Evolutionary conservation across 2,113 vertebrate genomes (phyloP).

Genomic region (Melanostigma gelatinosum): DNA sequence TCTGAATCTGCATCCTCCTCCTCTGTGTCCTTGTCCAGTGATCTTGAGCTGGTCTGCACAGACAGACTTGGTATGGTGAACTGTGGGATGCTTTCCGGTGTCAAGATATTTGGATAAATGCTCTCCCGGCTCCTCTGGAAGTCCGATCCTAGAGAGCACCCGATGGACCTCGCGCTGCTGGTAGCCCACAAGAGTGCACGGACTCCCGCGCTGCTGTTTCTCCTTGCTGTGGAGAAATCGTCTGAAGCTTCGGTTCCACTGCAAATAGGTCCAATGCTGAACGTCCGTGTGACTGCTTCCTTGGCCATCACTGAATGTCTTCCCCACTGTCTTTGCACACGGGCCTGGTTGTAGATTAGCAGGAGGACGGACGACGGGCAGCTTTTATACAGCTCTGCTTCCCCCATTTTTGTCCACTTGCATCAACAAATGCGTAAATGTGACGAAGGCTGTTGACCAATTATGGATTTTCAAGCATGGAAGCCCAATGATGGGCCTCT

Average conservation of each 20-base stretch:
- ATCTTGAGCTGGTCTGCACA: constrained; percentile 34
- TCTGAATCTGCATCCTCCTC: constrained; percentile 37
- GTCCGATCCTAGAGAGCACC: constrained; percentile 66
- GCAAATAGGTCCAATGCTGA: constrained; percentile 68
- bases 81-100: constrained; percentile 80
- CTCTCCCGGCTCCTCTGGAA: constrained; percentile 68
- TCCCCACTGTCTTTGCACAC: background rate
- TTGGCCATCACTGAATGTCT: constrained; percentile 59
- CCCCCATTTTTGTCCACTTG: constrained; percentile 3
- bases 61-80: constrained; percentile 84
- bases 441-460: constrained; percentile 60
- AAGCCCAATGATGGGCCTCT: constrained; percentile 36
- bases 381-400: constrained; percentile 62
- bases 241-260: constrained; percentile 41
- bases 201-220: constrained; percentile 74
- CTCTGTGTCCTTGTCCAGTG: constrained; percentile 37
- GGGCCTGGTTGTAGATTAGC: background rate
- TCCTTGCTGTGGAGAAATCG: constrained; percentile 47
- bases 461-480: constrained; percentile 45
- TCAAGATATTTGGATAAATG: constrained; percentile 76
- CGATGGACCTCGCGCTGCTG: constrained; percentile 57
- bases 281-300: constrained; percentile 66
- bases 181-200: constrained; percentile 72
- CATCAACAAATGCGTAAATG: constrained; percentile 55
- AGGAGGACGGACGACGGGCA: background rate